Conservation (phyloP, 2,888 invertebrate species). For the Drosophila pseudotakahashii region DNA sequence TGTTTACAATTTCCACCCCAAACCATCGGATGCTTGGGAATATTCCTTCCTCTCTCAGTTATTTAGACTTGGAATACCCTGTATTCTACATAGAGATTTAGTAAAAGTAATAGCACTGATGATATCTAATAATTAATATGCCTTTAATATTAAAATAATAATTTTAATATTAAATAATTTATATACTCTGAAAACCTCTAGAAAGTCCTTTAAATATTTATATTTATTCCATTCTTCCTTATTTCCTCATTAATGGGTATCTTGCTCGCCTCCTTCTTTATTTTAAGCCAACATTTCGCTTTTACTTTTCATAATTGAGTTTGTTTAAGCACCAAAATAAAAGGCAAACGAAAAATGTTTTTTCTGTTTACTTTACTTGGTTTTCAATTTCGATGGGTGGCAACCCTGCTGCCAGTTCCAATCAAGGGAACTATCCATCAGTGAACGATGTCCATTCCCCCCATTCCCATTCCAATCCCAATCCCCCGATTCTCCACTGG, state of each 20-base stretch:
- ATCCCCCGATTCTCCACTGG: constrained; percentile 15
- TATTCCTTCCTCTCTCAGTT: background rate
- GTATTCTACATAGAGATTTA: background rate
- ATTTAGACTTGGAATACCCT: background rate
- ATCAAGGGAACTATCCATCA: constrained; percentile 48
- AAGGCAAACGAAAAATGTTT: constrained; percentile 2
- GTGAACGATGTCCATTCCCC: constrained; percentile 8
- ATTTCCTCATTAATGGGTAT: background rate
- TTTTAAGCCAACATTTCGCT: background rate
- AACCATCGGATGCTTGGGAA: background rate
- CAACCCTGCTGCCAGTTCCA: constrained; percentile 37
- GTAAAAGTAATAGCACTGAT: background rate
- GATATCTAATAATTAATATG: too few relatives aligned
- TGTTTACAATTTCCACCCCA: constrained; percentile 37
- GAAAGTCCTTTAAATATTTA: too few relatives aligned
- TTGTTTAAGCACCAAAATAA: constrained; percentile 61
- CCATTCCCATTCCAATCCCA: background rate
- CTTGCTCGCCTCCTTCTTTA: background rate
- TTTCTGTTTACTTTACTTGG: constrained; percentile 48
- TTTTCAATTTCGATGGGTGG: constrained; percentile 45
- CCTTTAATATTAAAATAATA: too few relatives aligned
- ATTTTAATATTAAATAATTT: too few relatives aligned
- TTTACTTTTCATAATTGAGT: constrained; percentile 66
- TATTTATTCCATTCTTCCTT: too few relatives aligned
- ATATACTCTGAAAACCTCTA: too few relatives aligned